phyloP scores from a whole-genome alignment of 2,797 vertebrate species.

The Chiloscyllium punctatum region DNA sequence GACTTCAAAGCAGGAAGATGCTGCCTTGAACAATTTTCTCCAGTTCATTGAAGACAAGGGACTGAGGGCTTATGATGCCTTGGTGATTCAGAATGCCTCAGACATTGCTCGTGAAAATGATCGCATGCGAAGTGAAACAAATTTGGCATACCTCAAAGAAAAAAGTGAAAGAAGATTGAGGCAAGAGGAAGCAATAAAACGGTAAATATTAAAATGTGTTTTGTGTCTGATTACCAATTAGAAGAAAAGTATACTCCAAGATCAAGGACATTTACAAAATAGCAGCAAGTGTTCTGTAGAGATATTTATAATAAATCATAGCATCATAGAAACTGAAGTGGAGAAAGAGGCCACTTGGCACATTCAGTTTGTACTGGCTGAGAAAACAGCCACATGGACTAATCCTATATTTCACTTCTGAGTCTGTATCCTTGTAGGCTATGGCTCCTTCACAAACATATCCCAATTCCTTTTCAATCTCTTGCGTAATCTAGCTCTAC shows the following conservation, averaged over 20 bases:
- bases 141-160: slow-evolving; percentile 85
- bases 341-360: neutral
- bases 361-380: neutral
- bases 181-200: slow-evolving; percentile 95
- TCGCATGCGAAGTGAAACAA: slow-evolving; percentile 90
- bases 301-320: neutral
- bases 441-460: neutral
- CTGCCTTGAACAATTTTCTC: slow-evolving; percentile 80
- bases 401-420: neutral
- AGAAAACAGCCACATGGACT: neutral
- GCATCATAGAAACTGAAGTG: neutral
- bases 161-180: slow-evolving; percentile 93
- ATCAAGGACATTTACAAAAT: neutral
- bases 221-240: neutral
- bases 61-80: slow-evolving; percentile 83
- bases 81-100: slow-evolving; percentile 87
- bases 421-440: neutral
- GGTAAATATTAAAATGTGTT: slow-evolving; percentile 60
- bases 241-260: neutral
- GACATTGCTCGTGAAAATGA: slow-evolving; percentile 78
- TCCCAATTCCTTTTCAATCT: neutral
- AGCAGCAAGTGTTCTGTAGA: neutral
- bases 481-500: neutral
- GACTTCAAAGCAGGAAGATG: slow-evolving; percentile 84
- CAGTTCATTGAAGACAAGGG: slow-evolving; percentile 95